Conservation (phyloP, 2,888 invertebrate species). For the Andrena marginata region DNA sequence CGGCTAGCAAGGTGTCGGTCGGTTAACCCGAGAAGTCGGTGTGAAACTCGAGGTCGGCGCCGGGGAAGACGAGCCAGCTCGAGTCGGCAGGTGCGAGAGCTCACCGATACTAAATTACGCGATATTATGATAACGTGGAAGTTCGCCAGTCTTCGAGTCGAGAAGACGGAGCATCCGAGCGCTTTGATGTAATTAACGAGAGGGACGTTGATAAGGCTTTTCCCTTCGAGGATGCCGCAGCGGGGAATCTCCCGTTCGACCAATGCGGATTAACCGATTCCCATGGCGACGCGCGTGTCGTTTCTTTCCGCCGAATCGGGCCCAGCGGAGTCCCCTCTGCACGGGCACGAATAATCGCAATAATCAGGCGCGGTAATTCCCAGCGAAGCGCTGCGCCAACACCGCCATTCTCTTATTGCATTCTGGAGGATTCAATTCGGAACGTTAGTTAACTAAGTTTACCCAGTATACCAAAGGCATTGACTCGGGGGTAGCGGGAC, state of each 20-base stretch:
- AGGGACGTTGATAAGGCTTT: slow-evolving; percentile 14
- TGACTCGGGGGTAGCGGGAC: neutral
- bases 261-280: neutral
- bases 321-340: neutral
- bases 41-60: slow-evolving; percentile 63
- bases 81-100: slow-evolving; percentile 45
- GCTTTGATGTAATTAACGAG: slow-evolving; percentile 47
- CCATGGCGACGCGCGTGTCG: neutral
- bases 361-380: slow-evolving; percentile 21
- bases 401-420: slow-evolving; percentile 24
- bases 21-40: slow-evolving; percentile 69
- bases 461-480: slow-evolving; percentile 33
- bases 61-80: slow-evolving; percentile 8
- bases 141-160: slow-evolving; percentile 9
- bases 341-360: slow-evolving; percentile 3
- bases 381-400: neutral
- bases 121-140: slow-evolving; percentile 54
- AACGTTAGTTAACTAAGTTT: slow-evolving; percentile 53
- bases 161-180: neutral
- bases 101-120: slow-evolving; percentile 56
- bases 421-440: slow-evolving; percentile 39
- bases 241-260: neutral
- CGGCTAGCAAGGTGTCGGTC: slow-evolving; percentile 63
- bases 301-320: neutral
- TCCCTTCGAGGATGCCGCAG: neutral